Base-by-base conservation (phyloP, 2,797 vertebrate species). In the Crocidura indochinensis region DNA sequence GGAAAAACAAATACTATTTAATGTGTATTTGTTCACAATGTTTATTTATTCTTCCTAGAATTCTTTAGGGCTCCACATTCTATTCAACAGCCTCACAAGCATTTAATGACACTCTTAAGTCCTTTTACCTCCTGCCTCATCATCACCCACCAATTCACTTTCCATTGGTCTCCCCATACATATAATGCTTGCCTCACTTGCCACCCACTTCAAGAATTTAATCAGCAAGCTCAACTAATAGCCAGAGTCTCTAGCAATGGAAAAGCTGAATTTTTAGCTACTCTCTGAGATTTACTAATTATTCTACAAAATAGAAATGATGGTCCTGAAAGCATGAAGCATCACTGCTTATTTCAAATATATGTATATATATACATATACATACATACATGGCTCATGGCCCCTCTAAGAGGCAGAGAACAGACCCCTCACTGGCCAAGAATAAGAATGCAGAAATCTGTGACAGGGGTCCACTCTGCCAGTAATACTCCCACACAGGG, bases 171-270 rank as follows among this genome's bases (percentile, higher is more conserved):
- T 90, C 15, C 78, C 72, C 17, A 10, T 8, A 47, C 26, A 91
- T 38, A 24, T 15, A 65, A 71, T 68, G 49, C 22, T 62, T 84
- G 64, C 67, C 88, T 94, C 88, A 82, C 11, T 78, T 9, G 17
- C 89, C 72, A 86, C 29, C 72, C 84, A 90, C 78, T 90, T 62
- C 10, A 94, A 92, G 72, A 90, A 94, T 38, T 74, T 84, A 92
- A 94, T 92, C 90, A 90, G 74, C 83, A 65, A 3, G 1, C 84
- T 91, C 38, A 85, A 85, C 87, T 92, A 80, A 83, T 84, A 92
- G 19, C 88, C 44, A 76, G 72, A 64, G 56, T 88, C 85, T 91
- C 71, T 31, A 10, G 6, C 31, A 85, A 78, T 90, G 67, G 27
- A 19, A 56, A 68, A 78, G 29, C 49, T 79, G 49, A 74, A 67